Evolutionary conservation across 2,113 vertebrate genomes (phyloP).

Genomic region (Cinclus mexicanus): DNA sequence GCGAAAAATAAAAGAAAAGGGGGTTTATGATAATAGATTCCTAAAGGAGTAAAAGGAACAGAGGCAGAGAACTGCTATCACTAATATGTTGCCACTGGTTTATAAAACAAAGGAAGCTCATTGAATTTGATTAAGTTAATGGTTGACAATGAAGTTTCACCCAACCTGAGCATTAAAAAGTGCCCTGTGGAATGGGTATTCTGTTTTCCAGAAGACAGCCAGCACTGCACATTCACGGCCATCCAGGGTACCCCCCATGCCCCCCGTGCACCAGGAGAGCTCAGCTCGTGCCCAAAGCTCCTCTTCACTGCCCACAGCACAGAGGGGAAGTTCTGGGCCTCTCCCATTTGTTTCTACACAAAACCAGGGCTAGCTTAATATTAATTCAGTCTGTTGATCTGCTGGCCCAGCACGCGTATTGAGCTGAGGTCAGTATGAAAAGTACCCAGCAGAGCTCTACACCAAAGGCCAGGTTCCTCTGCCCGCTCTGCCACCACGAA

Average conservation of each 20-base stretch:
- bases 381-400: not conserved
- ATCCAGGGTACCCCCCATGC: not conserved
- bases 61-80: not conserved
- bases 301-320: not conserved
- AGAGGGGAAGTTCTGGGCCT: not conserved
- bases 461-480: not conserved
- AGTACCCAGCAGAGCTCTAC: not conserved
- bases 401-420: not conserved
- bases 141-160: not conserved
- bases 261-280: accelerated
- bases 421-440: not conserved
- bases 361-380: not conserved
- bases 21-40: slow-evolving; percentile 45
- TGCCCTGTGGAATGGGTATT: not conserved
- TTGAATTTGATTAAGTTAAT: not conserved
- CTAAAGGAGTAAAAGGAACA: slow-evolving; percentile 3
- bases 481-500: not conserved
- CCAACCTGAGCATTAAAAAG: not conserved
- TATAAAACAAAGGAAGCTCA: slow-evolving; percentile 19
- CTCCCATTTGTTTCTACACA: not conserved
- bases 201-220: not conserved
- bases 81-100: not conserved
- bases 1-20: not conserved
- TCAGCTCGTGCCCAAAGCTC: too few species aligned
- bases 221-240: not conserved